phyloP scores from a whole-genome alignment of 2,888 invertebrate species.

The Hyalella azteca region DNA sequence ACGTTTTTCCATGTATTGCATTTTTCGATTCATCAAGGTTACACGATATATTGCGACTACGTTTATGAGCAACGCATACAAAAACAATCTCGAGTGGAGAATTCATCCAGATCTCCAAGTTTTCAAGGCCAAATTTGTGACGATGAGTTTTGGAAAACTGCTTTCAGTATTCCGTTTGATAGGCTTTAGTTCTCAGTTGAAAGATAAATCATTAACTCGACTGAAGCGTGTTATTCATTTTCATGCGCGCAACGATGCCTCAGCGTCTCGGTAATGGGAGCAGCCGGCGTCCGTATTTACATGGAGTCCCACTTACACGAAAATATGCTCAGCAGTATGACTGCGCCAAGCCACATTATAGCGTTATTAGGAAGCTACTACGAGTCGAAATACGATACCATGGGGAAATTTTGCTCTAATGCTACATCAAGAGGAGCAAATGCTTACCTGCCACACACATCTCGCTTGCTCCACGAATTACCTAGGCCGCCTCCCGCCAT shows the following conservation, averaged over 20 bases:
- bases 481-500: background rate
- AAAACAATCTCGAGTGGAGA: no score
- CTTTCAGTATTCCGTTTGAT: no score
- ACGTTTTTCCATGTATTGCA: no score
- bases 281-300: conserved; percentile 33
- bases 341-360: conserved; percentile 36
- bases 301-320: conserved; percentile 28
- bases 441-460: conserved; percentile 33
- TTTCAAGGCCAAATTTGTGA: no score
- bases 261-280: conserved; percentile 29
- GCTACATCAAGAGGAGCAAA: conserved; percentile 30
- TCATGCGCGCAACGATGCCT: background rate
- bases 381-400: conserved; percentile 36
- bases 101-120: no score
- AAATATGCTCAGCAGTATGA: conserved; percentile 36
- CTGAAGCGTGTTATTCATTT: no score
- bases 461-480: conserved; percentile 20
- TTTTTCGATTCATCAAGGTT: no score
- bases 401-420: conserved; percentile 33
- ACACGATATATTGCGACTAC: no score
- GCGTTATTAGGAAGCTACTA: conserved; percentile 37
- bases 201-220: no score
- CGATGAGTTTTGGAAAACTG: no score
- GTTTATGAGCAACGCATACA: no score
- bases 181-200: no score